phyloP scores from a whole-genome alignment of 2,113 vertebrate species.

The Cariama cristata region DNA sequence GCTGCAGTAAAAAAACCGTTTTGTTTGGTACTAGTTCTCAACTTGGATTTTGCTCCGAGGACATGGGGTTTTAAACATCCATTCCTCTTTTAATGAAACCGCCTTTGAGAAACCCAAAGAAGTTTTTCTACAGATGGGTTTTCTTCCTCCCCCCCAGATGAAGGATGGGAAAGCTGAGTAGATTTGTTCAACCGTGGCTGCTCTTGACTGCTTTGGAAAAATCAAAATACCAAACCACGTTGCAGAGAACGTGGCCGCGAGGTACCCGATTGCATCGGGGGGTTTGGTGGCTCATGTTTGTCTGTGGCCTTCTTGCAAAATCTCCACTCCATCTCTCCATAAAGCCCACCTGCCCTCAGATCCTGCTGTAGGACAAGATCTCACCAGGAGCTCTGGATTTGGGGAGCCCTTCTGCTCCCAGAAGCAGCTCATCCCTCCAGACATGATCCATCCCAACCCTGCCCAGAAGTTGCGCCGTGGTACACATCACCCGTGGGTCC shows the following conservation, averaged over 20 bases:
- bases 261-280: fast-evolving
- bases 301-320: neutral
- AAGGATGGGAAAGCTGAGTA: neutral
- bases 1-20: neutral
- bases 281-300: neutral
- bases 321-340: fast-evolving
- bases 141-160: neutral
- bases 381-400: neutral
- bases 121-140: neutral
- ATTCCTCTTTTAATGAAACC: neutral
- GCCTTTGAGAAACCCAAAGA: neutral
- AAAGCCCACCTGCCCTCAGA: neutral
- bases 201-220: neutral
- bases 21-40: neutral
- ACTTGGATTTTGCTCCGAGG: neutral
- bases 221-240: neutral
- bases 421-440: neutral
- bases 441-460: neutral
- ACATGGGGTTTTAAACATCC: neutral
- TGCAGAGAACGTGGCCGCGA: fast-evolving
- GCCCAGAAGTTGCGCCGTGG: neutral
- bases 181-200: neutral
- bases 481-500: fast-evolving
- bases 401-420: neutral
- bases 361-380: neutral